Percentiles rank a stretch among this genome's conserved stretches.
phyloP scores from a whole-genome alignment of 2,113 vertebrate species.

The Grallaria varia region DNA sequence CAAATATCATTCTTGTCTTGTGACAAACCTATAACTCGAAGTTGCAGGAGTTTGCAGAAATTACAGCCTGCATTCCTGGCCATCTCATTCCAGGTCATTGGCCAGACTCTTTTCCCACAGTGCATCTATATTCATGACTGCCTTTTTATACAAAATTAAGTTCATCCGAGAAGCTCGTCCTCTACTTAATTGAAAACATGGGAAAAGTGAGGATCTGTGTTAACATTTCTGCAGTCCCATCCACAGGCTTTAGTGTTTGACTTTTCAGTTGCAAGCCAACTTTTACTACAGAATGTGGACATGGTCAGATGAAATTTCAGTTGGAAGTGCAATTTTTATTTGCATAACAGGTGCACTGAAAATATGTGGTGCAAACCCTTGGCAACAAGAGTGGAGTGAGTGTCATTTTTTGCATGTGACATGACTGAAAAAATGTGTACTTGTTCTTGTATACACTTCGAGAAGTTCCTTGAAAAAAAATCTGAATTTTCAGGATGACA shows the following conservation, averaged over 20 bases:
- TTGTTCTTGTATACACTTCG: neutral
- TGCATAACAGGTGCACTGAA: neutral
- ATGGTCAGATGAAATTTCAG: conserved; percentile 18
- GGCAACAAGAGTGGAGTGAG: neutral
- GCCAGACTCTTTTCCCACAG: neutral
- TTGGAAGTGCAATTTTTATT: neutral
- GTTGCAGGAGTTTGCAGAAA: neutral
- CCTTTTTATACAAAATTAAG: neutral
- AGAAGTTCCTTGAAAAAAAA: neutral
- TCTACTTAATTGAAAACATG: neutral
- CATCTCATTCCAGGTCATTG: neutral
- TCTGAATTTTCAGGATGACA: neutral
- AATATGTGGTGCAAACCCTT: neutral
- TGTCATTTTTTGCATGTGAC: neutral
- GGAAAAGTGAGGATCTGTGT: neutral
- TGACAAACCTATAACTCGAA: neutral
- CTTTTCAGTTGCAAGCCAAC: neutral
- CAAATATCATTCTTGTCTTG: neutral
- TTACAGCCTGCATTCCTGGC: conserved; percentile 9
- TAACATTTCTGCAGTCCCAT: neutral
- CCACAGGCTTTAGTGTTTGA: neutral
- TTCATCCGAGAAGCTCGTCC: neutral
- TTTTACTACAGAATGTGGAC: neutral
- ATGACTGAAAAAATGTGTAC: neutral
- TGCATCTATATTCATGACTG: neutral